Conservation (phyloP, 2,888 invertebrate species). For the Dione juno region DNA sequence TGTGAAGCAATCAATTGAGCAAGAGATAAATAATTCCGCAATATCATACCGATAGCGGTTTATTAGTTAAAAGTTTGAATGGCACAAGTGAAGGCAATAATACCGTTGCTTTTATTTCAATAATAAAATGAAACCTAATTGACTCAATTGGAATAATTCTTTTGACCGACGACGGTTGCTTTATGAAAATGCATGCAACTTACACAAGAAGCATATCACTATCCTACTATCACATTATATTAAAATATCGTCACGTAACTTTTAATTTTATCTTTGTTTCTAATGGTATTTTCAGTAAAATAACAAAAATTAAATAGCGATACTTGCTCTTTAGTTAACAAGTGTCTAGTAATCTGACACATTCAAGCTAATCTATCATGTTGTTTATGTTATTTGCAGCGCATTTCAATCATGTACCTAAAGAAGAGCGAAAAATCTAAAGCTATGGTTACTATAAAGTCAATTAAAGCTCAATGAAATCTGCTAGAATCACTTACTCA, state of each 20-base stretch:
- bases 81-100: constrained; percentile 29
- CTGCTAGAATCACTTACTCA: neutral
- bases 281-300: neutral
- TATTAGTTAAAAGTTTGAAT: constrained; percentile 41
- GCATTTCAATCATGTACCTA: constrained; percentile 47
- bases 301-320: neutral
- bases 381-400: constrained; percentile 41
- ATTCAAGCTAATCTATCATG: constrained; percentile 57
- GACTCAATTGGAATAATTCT: constrained; percentile 35
- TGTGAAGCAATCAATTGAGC: constrained; percentile 42
- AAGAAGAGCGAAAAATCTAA: constrained; percentile 49
- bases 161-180: constrained; percentile 14
- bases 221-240: neutral
- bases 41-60: constrained; percentile 35
- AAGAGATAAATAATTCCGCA: constrained; percentile 40
- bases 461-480: neutral
- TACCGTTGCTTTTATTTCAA: constrained; percentile 35
- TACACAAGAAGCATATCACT: neutral
- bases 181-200: constrained; percentile 18
- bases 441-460: neutral
- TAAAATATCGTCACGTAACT: neutral
- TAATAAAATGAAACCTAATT: constrained; percentile 34
- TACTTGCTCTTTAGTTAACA: constrained; percentile 25
- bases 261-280: too few relatives aligned
- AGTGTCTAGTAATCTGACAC: constrained; percentile 34